These are phyloP conservation scores for Solen grandis DNA, from an alignment of 1,140 invertebrate genomes.

Conservation along the genomic window DNA sequence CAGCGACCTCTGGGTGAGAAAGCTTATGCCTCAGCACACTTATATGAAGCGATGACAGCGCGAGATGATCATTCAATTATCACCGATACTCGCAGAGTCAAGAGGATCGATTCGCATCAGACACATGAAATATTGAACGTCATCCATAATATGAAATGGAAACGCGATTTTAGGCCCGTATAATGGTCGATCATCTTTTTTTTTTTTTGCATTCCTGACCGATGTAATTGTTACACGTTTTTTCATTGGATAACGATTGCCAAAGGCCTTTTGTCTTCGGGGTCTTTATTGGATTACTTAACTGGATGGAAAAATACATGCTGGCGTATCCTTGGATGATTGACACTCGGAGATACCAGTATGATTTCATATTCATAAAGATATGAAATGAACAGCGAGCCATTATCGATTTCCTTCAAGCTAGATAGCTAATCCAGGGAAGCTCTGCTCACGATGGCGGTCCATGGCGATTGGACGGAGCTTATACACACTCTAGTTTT, in stretches of 20 bases:
- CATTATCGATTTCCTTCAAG: too few species aligned
- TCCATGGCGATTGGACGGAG: too few species aligned
- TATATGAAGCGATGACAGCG: conserved; percentile 34
- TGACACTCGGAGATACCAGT: conserved; percentile 4
- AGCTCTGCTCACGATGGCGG: too few species aligned
- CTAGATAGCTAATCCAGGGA: too few species aligned
- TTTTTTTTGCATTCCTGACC: not conserved
- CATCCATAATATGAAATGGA: conserved; percentile 40
- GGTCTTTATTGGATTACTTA: conserved; percentile 4
- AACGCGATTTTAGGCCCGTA: conserved; percentile 1
- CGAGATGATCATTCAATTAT: conserved; percentile 52
- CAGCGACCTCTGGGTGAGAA: conserved; percentile 21
- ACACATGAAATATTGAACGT: conserved; percentile 31
- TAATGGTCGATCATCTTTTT: not conserved
- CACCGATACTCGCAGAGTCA: conserved; percentile 42
- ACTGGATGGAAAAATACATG: not conserved
- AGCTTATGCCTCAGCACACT: conserved; percentile 40
- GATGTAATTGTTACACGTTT: not conserved
- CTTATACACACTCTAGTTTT: too few species aligned
- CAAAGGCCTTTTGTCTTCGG: not conserved
- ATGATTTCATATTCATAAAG: conserved; percentile 52
- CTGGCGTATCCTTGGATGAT: conserved; percentile 23
- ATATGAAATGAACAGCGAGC: too few species aligned
- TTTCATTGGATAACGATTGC: conserved; percentile 27
- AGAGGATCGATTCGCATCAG: conserved; percentile 35